Evolutionary conservation across 1,140 invertebrate species (phyloP).

Genomic region (Panagrolaimus sp.): DNA sequence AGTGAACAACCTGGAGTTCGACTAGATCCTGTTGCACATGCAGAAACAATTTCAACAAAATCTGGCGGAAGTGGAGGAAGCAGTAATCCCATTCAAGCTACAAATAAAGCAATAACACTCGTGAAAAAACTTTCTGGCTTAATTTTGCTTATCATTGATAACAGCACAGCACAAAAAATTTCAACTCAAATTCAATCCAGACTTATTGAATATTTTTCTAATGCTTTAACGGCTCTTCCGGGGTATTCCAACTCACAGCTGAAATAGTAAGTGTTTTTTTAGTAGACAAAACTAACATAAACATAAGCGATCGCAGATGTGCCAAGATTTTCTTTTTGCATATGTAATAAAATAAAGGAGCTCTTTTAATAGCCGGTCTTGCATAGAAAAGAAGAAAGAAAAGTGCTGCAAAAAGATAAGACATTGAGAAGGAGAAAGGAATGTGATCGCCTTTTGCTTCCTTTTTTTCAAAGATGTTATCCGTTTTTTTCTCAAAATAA

Average conservation of each 20-base stretch:
- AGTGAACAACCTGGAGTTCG: conserved; percentile 55
- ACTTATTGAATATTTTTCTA: conserved; percentile 21
- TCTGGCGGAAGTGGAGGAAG: conserved; percentile 66
- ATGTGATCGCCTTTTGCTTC: too few relatives aligned
- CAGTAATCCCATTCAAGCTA: conserved; percentile 2
- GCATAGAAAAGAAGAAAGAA: too few relatives aligned
- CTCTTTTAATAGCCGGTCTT: too few relatives aligned
- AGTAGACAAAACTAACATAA: too few relatives aligned
- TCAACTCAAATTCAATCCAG: conserved; percentile 15
- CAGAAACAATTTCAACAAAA: conserved; percentile 88
- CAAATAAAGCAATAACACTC: conserved; percentile 18
- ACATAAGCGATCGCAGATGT: too few relatives aligned
- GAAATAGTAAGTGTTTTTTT: neutral
- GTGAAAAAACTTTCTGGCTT: conserved; percentile 22
- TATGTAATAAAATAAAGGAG: too few relatives aligned
- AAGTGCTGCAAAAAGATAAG: too few relatives aligned
- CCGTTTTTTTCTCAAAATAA: too few relatives aligned
- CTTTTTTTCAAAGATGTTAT: too few relatives aligned
- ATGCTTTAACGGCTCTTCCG: conserved; percentile 16
- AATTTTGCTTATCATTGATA: conserved; percentile 20
- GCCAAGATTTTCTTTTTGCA: too few relatives aligned
- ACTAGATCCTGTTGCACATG: conserved; percentile 85
- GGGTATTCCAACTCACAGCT: conserved; percentile 18
- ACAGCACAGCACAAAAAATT: conserved; percentile 17
- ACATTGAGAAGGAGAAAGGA: too few relatives aligned